Conservation (phyloP, 1,140 invertebrate genomes). For the Episyrphus balteatus region DNA sequence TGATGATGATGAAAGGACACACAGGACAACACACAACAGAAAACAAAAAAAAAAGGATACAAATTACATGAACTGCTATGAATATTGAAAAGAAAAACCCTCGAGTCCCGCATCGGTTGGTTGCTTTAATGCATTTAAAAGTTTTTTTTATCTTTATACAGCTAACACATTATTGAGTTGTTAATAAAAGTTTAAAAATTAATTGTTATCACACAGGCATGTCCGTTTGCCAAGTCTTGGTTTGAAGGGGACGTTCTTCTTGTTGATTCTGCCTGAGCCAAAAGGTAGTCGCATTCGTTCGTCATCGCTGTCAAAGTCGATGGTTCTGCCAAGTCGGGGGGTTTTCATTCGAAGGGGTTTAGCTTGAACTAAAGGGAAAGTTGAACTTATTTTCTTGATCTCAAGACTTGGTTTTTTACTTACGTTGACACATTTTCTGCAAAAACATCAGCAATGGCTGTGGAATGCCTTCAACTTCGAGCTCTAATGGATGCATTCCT, state of each 20-base stretch:
- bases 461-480: slow-evolving; percentile 1
- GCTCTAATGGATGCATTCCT: slow-evolving; percentile 13
- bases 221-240: slow-evolving; percentile 33
- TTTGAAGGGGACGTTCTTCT: slow-evolving; percentile 35
- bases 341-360: slow-evolving; percentile 31
- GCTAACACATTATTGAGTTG: slow-evolving; percentile 4
- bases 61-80: no score
- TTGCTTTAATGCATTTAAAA: neutral
- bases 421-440: slow-evolving; percentile 28
- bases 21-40: no score
- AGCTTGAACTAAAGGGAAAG: slow-evolving; percentile 17
- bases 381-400: neutral
- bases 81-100: slow-evolving; percentile 1
- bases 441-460: slow-evolving; percentile 15
- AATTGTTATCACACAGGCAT: slow-evolving; percentile 28
- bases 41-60: no score
- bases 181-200: slow-evolving; percentile 3
- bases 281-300: neutral
- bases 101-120: slow-evolving; percentile 37
- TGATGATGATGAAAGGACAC: no score
- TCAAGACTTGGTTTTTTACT: slow-evolving; percentile 9
- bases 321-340: slow-evolving; percentile 33
- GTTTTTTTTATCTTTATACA: slow-evolving; percentile 8
- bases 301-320: slow-evolving; percentile 18
- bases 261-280: slow-evolving; percentile 13